A percentile compares a stretch with the other conserved stretches of the same genome.
Conservation (phyloP, 2,797 vertebrate species). For the Streptopelia turtur region DNA sequence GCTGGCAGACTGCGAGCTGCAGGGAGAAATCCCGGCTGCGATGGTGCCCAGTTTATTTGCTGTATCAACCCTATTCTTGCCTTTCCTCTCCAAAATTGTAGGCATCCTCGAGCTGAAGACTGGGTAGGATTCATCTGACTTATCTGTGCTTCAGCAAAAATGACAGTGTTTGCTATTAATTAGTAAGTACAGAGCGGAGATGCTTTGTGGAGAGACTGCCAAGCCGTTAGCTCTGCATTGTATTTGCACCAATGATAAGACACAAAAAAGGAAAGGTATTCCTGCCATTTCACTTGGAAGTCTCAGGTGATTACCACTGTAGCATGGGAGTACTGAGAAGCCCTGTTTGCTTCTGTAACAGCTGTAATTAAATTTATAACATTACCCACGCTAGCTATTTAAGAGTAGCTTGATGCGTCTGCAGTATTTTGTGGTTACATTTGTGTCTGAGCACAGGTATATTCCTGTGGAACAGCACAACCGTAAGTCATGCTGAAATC, state of each 20-base stretch:
- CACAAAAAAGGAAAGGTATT: not conserved
- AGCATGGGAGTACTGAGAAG: not conserved
- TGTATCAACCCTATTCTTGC: accelerated
- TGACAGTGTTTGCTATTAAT: not conserved
- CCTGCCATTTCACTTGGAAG: not conserved
- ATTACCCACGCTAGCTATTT: not conserved
- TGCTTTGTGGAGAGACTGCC: not conserved
- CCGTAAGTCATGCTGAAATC: not conserved
- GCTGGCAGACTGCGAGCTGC: not conserved
- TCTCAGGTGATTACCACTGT: not conserved
- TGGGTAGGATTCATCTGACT: not conserved
- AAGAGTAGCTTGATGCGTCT: not conserved
- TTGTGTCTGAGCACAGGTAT: not conserved
- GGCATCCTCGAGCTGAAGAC: not conserved
- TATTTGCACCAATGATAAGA: not conserved
- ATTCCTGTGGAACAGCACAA: not conserved
- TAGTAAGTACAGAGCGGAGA: not conserved
- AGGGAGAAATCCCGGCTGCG: not conserved
- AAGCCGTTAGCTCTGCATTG: accelerated
- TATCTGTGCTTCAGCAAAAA: not conserved
- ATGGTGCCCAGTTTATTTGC: not conserved
- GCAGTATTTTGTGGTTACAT: not conserved
- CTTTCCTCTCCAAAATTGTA: not conserved
- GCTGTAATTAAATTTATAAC: not conserved
- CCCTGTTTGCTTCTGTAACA: not conserved